Evolutionary conservation across 2,797 vertebrate species (phyloP), one percentile per base, ranked within the genome.

Genomic region (Falco columbarius): DNA sequence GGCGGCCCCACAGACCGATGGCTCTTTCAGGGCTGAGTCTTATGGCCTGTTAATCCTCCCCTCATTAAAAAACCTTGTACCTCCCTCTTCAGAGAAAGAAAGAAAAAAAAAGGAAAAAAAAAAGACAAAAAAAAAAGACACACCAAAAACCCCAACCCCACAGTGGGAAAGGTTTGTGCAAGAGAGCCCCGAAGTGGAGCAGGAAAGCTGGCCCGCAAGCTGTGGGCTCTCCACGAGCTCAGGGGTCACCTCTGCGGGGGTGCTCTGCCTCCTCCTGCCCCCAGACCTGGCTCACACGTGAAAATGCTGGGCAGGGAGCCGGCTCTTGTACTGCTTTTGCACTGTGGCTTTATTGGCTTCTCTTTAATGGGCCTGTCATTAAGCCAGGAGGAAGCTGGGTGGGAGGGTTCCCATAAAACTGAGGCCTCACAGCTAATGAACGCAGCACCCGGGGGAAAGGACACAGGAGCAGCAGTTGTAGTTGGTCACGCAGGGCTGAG

Each of bases 51-150:
- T 98, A 98, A 98, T 98, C 96, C 98, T 98, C 98, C 98, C 98
- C 98, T 99, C 99, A 99, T 99, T 99, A 99, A 96, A 98, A 98
- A 98, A 97, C 98, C 98, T 98, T 98, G 98, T 98, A 98, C 95
- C 89, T 97, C 98, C 90, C 97, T 98, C 98, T 98, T 98, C 97
- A 81, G 82, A 79, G 62, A 6, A 40, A 67, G 67, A 90, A 79
- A 79, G 61, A 46, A 32, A 6, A 3, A 0, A 93, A 89, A 14
- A 0, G 58, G 6, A 40, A 67, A 71, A 90, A 79, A 46, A 32
- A 6, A 3, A 75, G 54, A 68, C 3, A 4, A 6, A 40, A 63
- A 67, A 90, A 79, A 79, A 66, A 46, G 29, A 6, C 3, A 0
- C 40, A 14, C 40, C 40, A 42, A 93, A 89, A 14, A 0, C 13